Percentiles rank a stretch among this genome's conserved stretches.
Conservation (phyloP, 2,797 vertebrate species). For the Allobates femoralis region DNA sequence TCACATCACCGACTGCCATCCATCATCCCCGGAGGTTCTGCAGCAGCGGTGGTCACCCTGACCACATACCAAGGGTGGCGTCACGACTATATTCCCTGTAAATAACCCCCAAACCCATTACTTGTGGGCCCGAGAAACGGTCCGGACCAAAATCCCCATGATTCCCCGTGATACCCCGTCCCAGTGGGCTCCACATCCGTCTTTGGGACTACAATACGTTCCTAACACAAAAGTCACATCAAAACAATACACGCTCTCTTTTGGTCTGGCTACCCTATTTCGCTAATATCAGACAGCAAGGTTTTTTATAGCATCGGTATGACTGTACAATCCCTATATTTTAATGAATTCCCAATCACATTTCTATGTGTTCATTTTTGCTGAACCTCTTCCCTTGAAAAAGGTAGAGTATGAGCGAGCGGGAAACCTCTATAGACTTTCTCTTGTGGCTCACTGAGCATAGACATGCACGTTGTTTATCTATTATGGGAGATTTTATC, state of each 20-base stretch:
- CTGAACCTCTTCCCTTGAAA: background rate
- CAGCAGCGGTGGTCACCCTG: no score
- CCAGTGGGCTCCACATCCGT: no score
- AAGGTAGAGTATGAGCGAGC: background rate
- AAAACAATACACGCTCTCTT: background rate
- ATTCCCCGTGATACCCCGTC: no score
- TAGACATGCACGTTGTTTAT: background rate
- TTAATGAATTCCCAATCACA: background rate
- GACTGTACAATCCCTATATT: background rate
- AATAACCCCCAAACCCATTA: no score
- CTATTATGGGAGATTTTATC: background rate
- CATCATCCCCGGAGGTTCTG: no score
- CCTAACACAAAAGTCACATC: background rate
- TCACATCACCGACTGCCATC: no score
- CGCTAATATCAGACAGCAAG: no score
- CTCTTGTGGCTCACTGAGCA: background rate
- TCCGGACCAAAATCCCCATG: no score
- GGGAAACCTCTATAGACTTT: background rate
- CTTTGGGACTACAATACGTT: background rate
- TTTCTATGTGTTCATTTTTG: background rate
- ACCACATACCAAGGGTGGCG: no score
- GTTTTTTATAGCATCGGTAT: background rate
- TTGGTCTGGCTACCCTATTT: background rate
- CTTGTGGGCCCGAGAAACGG: no score
- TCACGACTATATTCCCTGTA: no score